Evolutionary conservation across 2,113 vertebrate species (phyloP).

Genomic region (Leucopsar rothschildi): DNA sequence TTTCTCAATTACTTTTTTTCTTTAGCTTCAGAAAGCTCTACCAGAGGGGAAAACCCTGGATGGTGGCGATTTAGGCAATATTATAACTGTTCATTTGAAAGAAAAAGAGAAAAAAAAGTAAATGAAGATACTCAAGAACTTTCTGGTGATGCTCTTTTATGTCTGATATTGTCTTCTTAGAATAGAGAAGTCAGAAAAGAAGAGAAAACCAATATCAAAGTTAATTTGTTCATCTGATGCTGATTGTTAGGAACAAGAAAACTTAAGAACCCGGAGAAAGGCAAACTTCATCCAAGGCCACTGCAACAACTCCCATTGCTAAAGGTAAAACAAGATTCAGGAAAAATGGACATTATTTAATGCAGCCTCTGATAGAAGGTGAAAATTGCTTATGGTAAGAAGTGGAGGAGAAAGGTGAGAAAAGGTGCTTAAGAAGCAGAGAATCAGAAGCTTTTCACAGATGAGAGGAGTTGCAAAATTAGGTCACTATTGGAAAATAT

Average conservation of each 20-base stretch:
- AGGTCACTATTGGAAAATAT: background rate
- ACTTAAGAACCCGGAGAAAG: background rate
- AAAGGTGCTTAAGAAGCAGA: background rate
- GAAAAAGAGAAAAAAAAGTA: background rate
- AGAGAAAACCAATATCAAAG: background rate
- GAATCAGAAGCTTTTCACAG: background rate
- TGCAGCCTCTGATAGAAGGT: background rate
- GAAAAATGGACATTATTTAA: background rate
- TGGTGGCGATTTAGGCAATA: background rate
- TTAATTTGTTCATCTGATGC: background rate
- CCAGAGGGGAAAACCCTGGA: background rate
- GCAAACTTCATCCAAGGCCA: background rate
- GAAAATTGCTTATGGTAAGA: background rate
- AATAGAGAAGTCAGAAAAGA: background rate
- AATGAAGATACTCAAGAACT: background rate
- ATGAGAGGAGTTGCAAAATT: background rate
- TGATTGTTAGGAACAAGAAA: background rate
- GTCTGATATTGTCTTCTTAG: background rate
- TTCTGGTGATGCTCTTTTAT: background rate
- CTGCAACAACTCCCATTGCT: background rate
- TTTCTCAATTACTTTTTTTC: background rate
- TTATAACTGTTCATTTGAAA: background rate
- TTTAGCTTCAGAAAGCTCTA: background rate
- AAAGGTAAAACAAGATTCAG: background rate
- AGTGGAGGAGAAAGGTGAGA: background rate